Conservation (phyloP, 2,797 vertebrate species). For the Cichlasoma orientale region DNA sequence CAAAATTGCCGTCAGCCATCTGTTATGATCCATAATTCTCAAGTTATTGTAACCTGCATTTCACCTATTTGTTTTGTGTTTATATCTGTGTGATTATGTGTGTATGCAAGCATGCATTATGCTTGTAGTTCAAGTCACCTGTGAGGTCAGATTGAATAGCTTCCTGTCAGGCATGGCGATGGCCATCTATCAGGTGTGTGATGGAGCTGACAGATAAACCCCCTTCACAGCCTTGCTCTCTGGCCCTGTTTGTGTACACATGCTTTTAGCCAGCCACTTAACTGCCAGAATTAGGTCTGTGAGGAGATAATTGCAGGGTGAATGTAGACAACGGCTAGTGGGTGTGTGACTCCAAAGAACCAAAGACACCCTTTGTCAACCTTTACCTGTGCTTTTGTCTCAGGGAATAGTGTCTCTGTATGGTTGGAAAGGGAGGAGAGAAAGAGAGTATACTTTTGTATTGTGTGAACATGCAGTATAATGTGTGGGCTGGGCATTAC, state of each 20-base stretch:
- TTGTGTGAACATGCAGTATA: conserved; percentile 32
- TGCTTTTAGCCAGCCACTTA: conserved; percentile 85
- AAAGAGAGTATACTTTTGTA: conserved; percentile 46
- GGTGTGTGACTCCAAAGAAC: conserved; percentile 68
- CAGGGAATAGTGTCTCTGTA: conserved; percentile 47
- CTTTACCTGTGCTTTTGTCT: conserved; percentile 74
- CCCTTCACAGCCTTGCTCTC: conserved; percentile 68
- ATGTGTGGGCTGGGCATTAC: conserved; percentile 65
- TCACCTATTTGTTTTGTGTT: background rate
- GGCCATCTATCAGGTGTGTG: conserved; percentile 67
- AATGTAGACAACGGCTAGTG: conserved; percentile 73
- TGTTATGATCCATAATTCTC: background rate
- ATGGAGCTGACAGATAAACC: conserved; percentile 75
- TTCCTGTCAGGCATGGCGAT: conserved; percentile 56
- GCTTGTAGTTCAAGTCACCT: conserved; percentile 26
- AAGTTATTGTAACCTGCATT: background rate
- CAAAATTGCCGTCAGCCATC: conserved; percentile 2
- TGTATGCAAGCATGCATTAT: conserved; percentile 11
- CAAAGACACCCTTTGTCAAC: conserved; percentile 80
- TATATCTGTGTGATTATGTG: background rate
- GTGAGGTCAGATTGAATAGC: conserved; percentile 53
- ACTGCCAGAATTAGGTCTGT: conserved; percentile 77
- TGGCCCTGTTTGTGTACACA: conserved; percentile 80
- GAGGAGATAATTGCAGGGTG: conserved; percentile 81
- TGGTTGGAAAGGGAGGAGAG: conserved; percentile 14